phyloP scores from a whole-genome alignment of 2,113 vertebrate species.

The Oreocharis arfaki region DNA sequence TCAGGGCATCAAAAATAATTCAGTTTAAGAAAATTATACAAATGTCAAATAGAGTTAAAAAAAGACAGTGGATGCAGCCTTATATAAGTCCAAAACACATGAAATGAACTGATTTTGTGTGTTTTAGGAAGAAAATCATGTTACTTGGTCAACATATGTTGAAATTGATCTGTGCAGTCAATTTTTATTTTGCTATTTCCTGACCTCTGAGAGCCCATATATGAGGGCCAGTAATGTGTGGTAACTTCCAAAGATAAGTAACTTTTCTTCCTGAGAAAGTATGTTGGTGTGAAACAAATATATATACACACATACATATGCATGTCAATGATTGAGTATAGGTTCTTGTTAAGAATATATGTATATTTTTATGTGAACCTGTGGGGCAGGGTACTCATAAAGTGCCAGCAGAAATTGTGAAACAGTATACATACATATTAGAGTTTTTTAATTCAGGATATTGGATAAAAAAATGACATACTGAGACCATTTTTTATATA shows the following conservation, averaged over 20 bases:
- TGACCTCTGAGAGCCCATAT: neutral
- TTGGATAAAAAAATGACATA: neutral
- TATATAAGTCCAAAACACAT: neutral
- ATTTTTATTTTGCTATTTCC: neutral
- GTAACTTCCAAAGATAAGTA: neutral
- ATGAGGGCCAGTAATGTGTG: neutral
- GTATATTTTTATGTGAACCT: neutral
- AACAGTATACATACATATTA: neutral
- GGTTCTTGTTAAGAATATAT: neutral
- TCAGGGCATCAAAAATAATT: neutral
- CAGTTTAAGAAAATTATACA: neutral
- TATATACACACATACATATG: too few relatives aligned
- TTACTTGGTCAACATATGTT: neutral
- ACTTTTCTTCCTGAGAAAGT: neutral
- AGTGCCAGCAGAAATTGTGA: neutral
- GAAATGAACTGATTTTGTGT: neutral
- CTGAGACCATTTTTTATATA: neutral
- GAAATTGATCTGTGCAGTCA: neutral
- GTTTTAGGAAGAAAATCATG: neutral
- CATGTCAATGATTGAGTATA: neutral
- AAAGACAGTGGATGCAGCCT: neutral
- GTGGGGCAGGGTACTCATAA: neutral
- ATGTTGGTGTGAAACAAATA: neutral
- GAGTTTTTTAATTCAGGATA: neutral
- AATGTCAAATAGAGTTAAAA: neutral